Conservation (phyloP, 2,888 invertebrate genomes). For the Lepas anatifera region DNA sequence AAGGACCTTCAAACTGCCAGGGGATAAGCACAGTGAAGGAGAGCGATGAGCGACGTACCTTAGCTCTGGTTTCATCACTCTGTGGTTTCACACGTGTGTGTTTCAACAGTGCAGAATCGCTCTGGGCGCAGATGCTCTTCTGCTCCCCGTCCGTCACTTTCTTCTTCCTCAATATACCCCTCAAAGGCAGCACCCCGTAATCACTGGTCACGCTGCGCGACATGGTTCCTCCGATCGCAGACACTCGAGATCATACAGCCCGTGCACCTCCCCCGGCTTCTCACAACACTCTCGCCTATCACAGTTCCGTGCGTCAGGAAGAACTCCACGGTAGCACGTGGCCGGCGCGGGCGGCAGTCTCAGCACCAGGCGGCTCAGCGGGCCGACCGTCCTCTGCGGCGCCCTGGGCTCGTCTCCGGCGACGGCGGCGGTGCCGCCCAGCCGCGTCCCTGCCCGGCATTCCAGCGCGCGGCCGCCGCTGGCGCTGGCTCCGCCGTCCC, state of each 20-base stretch:
- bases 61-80: not conserved
- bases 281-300: too few relatives aligned
- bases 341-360: too few relatives aligned
- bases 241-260: too few relatives aligned
- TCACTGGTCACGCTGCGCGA: not conserved
- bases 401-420: too few relatives aligned
- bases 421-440: not conserved
- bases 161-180: not conserved
- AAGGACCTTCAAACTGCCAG: too few relatives aligned
- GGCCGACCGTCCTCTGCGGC: too few relatives aligned
- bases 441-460: not conserved
- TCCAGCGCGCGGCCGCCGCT: not conserved
- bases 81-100: not conserved
- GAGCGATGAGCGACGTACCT: not conserved
- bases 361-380: too few relatives aligned
- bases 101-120: not conserved
- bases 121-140: not conserved
- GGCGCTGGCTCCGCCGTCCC: not conserved
- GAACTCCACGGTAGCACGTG: too few relatives aligned
- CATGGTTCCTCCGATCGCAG: too few relatives aligned
- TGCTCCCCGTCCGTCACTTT: not conserved
- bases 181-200: not conserved
- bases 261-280: too few relatives aligned
- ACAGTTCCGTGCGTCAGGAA: too few relatives aligned
- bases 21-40: not conserved